Base-by-base conservation (phyloP, 2,797 vertebrate species). In the Cyclura pinguis region DNA sequence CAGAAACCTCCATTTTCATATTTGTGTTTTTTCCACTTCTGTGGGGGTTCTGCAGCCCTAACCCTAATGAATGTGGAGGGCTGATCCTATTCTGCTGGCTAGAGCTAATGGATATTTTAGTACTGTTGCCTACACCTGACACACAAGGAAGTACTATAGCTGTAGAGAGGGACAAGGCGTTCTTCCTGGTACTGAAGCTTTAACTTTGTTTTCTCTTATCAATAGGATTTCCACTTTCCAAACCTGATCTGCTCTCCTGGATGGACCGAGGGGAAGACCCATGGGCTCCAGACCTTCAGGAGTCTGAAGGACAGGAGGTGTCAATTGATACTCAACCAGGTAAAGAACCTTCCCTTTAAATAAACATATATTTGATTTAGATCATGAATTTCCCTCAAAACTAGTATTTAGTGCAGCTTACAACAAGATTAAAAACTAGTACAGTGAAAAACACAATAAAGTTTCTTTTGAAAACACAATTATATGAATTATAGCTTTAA, bases 221-320 rank as follows among this genome's bases (percentile, higher is more conserved):
- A 55, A 42, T 80, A 84, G 91, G 85, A 80, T 90, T 92, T 87
- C 88, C 88, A 2, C 64, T 92, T 87, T 87, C 88, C 18, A 92
- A 90, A 47, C 85, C 91, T 35, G 88, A 92, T 67, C 32, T 89
- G 62, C 90, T 92, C 88, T 91, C 16, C 84, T 91, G 91, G 86
- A 95, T 96, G 94, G 94, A 95, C 88, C 94, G 89, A 87, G 88
- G 89, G 2, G 93, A 72, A 9, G 93, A 94, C 76, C 88, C 94
- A 2, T 95, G 95, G 95, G 92, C 87, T 77, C 67, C 93, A 5
- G 94, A 93, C 78, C 93, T 94, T 64, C 93, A 12, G 5, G 85
- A 81, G 50, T 77, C 42, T 1, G 94, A 94, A 38, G 89, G 91
- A 22, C 93, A 89, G 76, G 92, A 94, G 86, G 89, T 42, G 62